Conservation (phyloP, 1,140 invertebrate species). For the Neodiprion lecontei region DNA sequence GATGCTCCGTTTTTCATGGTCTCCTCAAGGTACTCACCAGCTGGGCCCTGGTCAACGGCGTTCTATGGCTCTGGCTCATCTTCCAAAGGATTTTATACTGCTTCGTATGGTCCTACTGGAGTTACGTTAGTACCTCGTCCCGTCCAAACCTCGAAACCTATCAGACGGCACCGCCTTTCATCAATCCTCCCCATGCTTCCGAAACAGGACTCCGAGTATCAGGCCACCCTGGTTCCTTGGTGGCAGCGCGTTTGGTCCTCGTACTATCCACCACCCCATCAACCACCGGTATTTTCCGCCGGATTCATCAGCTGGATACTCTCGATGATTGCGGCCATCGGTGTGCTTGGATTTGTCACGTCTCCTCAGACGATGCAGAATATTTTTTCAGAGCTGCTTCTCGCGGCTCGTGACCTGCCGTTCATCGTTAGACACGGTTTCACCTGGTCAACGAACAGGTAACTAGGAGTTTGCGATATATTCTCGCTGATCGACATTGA, state of each 20-base stretch:
- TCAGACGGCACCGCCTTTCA: slow-evolving; percentile 5
- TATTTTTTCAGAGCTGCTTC: background rate
- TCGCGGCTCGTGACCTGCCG: background rate
- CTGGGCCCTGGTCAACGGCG: slow-evolving; percentile 42
- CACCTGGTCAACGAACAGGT: slow-evolving; percentile 24
- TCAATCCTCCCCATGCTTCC: slow-evolving; percentile 35
- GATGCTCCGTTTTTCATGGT: slow-evolving; percentile 11
- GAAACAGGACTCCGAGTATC: slow-evolving; percentile 46
- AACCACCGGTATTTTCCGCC: slow-evolving; percentile 43
- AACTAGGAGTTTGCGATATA: background rate
- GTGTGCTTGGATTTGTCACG: slow-evolving; percentile 33
- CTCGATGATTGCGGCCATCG: slow-evolving; percentile 44
- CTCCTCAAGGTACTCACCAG: slow-evolving; percentile 38
- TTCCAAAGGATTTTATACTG: slow-evolving; percentile 51
- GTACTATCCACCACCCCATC: slow-evolving; percentile 42
- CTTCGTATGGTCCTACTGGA: slow-evolving; percentile 48
- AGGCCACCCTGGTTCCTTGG: slow-evolving; percentile 41
- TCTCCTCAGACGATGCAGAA: slow-evolving; percentile 27
- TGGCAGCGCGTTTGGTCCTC: slow-evolving; percentile 53
- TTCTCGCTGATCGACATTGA: background rate
- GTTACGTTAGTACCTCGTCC: slow-evolving; percentile 38
- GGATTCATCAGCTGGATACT: slow-evolving; percentile 53
- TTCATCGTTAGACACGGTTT: background rate
- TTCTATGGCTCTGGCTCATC: slow-evolving; percentile 52
- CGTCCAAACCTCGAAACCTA: background rate